Base-by-base conservation (phyloP, 2,113 vertebrate species). In the Poeciliopsis occidentalis region DNA sequence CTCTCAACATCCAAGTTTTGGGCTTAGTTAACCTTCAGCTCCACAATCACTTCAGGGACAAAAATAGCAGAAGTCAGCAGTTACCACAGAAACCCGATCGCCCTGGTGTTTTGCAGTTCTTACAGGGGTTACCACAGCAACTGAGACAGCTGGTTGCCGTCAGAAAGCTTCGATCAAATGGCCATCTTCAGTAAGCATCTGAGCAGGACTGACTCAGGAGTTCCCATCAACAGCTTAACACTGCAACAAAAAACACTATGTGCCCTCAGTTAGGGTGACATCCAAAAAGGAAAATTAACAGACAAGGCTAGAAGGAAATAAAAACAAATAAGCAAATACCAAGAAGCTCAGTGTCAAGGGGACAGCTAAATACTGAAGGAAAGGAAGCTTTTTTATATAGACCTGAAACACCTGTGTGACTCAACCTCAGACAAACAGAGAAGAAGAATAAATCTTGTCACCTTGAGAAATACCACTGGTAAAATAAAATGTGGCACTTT, bases 121-220 rank as follows among this genome's bases (percentile, higher is more conserved):
- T 80, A 82, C 73, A 74, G 79, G 84, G 71, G 92, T 93, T 93
- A 88, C 93, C 93, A 94, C 83, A 83, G 95, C 94, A 92, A 96
- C 94, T 95, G 93, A 93, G 93, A 88, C 93, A 94, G 88, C 78
- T 85, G 91, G 89, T 86, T 85, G 84, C 85, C 84, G 85, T 84
- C 87, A 94, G 89, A 88, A 76, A 57, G 86, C 64, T 83, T 88
- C 79, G 26, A 90, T 89, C 75, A 84, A 85, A 86, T 72, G 90
- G 82, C 85, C 75, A 62, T 78, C 87, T 88, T 87, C 87, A 78
- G 1, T 64, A 71, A 92, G 75, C 73, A 78, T 79, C 80, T 79
- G 63, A 69, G 71, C 64, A 62, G 65, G 29, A 69, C 34, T 75
- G 37, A 60, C 74, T 70, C 71, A 73, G 78, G 66, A 76, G 74